Evolutionary conservation across 1,140 invertebrate genomes (phyloP).

Genomic region (Drosophila novamexicana): DNA sequence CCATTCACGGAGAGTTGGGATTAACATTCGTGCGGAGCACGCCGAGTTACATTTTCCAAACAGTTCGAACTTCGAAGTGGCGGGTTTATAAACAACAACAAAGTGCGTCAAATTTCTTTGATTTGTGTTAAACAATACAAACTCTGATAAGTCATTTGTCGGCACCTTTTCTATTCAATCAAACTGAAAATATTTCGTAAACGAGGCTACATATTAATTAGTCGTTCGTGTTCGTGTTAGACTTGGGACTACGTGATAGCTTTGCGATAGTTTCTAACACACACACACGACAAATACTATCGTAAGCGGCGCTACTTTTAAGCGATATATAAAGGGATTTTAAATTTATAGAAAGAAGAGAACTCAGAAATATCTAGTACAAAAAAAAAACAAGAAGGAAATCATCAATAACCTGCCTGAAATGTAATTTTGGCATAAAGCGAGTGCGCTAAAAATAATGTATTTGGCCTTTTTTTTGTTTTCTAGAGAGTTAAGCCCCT

Average conservation of each 20-base stretch:
- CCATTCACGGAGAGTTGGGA: slow-evolving; percentile 12
- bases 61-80: slow-evolving; percentile 5
- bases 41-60: slow-evolving; percentile 35
- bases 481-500: background rate
- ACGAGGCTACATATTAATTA: slow-evolving; percentile 41
- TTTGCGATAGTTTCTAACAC: background rate
- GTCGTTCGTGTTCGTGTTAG: background rate
- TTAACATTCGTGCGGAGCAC: slow-evolving; percentile 26
- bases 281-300: no score
- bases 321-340: no score
- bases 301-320: no score
- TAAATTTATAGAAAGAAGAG: no score
- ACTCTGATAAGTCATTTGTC: slow-evolving; percentile 37
- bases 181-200: slow-evolving; percentile 36
- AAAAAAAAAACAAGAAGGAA: no score
- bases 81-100: slow-evolving; percentile 21
- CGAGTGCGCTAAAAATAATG: background rate
- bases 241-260: no score
- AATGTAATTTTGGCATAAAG: no score
- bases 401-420: no score
- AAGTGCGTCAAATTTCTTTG: slow-evolving; percentile 37
- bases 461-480: background rate
- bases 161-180: slow-evolving; percentile 42
- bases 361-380: no score
- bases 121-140: slow-evolving; percentile 31